Conservation (phyloP, 1,140 invertebrate genomes). For the Cepaea nemoralis region DNA sequence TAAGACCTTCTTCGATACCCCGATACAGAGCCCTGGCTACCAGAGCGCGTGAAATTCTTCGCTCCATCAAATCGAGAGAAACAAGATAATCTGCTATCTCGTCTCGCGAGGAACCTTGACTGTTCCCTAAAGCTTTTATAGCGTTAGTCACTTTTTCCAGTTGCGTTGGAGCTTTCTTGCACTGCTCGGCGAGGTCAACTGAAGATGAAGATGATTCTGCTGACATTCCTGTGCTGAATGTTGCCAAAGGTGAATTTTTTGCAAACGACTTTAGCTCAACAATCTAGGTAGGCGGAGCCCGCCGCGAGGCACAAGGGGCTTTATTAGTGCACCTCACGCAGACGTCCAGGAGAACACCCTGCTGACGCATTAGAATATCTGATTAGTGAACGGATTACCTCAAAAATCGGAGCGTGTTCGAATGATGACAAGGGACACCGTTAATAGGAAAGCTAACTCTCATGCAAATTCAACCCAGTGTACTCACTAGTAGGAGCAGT, state of each 20-base stretch:
- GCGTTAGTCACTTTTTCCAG: slow-evolving; percentile 20
- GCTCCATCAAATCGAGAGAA: not conserved
- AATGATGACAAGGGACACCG: too few relatives aligned
- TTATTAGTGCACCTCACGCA: not conserved
- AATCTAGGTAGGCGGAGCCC: not conserved
- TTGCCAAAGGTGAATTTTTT: too few relatives aligned
- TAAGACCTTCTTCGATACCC: slow-evolving; percentile 11
- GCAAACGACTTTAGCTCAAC: not conserved
- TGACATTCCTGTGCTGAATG: not conserved
- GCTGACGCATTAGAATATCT: too few relatives aligned
- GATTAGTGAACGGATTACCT: too few relatives aligned
- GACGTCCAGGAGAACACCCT: not conserved
- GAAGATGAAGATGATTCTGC: not conserved
- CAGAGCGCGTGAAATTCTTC: not conserved
- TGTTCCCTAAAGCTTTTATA: slow-evolving; percentile 12
- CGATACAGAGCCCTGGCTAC: slow-evolving; percentile 30
- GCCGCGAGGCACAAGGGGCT: not conserved
- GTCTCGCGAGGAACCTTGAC: slow-evolving; percentile 4
- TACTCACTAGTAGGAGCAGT: too few relatives aligned
- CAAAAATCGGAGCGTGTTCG: too few relatives aligned
- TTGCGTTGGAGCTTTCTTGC: not conserved
- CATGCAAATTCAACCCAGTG: too few relatives aligned
- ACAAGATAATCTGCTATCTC: slow-evolving; percentile 29
- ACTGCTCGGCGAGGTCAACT: not conserved
- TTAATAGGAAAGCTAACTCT: too few relatives aligned